A percentile compares a stretch with the other conserved stretches of the same genome.
Evolutionary conservation across 2,797 vertebrate species (phyloP).

Genomic region (Bradypus variegatus): DNA sequence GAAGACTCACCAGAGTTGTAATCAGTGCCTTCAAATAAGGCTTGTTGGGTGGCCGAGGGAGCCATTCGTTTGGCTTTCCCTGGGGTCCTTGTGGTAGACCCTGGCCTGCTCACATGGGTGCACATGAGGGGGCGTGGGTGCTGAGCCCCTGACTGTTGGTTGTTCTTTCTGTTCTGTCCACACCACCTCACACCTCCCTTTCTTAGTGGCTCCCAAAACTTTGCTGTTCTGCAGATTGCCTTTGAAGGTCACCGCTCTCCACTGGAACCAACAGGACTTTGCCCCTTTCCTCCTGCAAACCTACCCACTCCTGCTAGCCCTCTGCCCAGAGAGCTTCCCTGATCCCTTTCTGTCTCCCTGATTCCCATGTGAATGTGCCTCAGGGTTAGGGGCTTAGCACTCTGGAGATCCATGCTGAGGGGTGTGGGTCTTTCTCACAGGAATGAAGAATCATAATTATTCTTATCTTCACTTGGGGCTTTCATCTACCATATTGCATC

Average conservation of each 20-base stretch:
- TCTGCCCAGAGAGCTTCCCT: too few species aligned
- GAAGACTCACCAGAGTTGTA: not conserved
- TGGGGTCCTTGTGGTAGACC: not conserved
- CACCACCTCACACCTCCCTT: not conserved
- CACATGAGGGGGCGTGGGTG: fast-evolving
- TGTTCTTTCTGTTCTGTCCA: not conserved
- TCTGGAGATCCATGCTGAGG: not conserved
- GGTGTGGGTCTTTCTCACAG: not conserved
- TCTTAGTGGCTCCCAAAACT: not conserved
- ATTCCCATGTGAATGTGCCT: not conserved
- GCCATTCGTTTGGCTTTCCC: not conserved
- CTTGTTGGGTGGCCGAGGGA: not conserved
- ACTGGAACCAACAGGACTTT: not conserved
- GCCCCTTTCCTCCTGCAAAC: not conserved
- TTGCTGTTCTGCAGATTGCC: not conserved
- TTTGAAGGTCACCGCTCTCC: not conserved
- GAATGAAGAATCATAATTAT: not conserved
- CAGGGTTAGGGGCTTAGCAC: not conserved
- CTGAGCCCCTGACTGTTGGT: not conserved
- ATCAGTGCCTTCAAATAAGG: not conserved
- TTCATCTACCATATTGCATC: not conserved
- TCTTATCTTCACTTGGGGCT: not conserved
- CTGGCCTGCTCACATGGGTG: fast-evolving
- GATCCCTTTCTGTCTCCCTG: not conserved
- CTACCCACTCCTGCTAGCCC: not conserved